Percentiles rank a stretch among this genome's conserved stretches.
Evolutionary conservation across 2,888 invertebrate species (phyloP).

Genomic region (Rutpela maculata): DNA sequence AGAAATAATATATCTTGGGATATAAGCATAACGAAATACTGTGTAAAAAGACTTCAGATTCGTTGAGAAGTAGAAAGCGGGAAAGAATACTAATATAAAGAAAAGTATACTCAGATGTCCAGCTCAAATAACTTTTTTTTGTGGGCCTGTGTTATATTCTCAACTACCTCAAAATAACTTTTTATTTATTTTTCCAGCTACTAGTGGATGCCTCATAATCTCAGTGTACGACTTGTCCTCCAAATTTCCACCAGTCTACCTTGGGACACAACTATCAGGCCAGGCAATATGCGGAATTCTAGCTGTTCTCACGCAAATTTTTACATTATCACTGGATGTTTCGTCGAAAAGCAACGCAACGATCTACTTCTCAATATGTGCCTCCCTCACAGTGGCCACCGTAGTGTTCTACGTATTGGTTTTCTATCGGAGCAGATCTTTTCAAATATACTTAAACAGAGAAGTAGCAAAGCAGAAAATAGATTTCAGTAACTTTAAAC

Average conservation of each 20-base stretch:
- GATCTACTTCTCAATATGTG: constrained; percentile 47
- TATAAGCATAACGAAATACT: too few species aligned
- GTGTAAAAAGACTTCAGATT: too few species aligned
- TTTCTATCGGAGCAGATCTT: background rate
- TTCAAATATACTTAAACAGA: background rate
- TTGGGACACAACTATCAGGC: constrained; percentile 52
- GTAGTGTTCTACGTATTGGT: constrained; percentile 16
- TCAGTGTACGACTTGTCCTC: constrained; percentile 50
- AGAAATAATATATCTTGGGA: too few species aligned
- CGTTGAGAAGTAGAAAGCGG: too few species aligned
- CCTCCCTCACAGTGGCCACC: constrained; percentile 49
- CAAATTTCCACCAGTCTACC: constrained; percentile 50
- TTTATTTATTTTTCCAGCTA: background rate
- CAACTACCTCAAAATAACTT: background rate
- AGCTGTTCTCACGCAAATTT: constrained; percentile 46
- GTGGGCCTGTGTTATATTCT: too few species aligned
- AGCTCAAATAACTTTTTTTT: too few species aligned
- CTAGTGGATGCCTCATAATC: constrained; percentile 43
- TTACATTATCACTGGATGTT: constrained; percentile 42
- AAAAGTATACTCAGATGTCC: too few species aligned
- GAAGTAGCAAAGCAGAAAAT: background rate
- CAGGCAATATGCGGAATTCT: constrained; percentile 54
- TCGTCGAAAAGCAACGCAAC: constrained; percentile 45
- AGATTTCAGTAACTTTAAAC: background rate
- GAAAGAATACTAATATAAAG: too few species aligned